These are phyloP conservation scores for Gavialis gangeticus DNA, from an alignment of 2,113 vertebrate genomes.

Conservation along the genomic window DNA sequence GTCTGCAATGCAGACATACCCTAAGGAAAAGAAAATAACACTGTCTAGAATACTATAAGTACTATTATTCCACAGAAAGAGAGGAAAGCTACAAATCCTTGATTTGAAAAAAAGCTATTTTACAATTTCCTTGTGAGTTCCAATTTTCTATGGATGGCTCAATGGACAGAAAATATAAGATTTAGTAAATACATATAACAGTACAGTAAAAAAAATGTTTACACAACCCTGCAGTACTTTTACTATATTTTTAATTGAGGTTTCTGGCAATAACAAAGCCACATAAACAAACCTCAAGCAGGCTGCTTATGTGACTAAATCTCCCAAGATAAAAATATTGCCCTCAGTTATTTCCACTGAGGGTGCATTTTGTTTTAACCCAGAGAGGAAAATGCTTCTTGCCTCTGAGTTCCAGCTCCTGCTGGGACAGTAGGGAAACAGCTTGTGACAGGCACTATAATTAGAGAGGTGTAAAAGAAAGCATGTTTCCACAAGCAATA, in stretches of 20 bases:
- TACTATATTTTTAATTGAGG: slow-evolving; percentile 49
- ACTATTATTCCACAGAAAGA: background rate
- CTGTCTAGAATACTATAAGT: background rate
- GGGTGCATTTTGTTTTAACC: slow-evolving; percentile 46
- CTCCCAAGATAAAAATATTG: slow-evolving; percentile 43
- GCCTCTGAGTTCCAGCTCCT: slow-evolving; percentile 27
- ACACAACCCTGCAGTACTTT: background rate
- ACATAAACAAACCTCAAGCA: slow-evolving; percentile 30
- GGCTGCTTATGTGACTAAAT: slow-evolving; percentile 34
- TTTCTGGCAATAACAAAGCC: slow-evolving; percentile 53
- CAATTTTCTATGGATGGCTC: background rate
- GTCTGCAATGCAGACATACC: background rate
- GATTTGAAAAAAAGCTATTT: background rate
- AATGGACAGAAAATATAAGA: slow-evolving; percentile 5
- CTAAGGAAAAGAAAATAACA: background rate
- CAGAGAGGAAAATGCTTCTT: background rate
- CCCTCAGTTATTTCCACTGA: slow-evolving; percentile 46
- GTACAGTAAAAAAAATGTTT: background rate
- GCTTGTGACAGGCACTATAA: background rate
- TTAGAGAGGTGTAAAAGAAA: background rate
- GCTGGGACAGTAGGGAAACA: slow-evolving; percentile 5
- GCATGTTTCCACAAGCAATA: background rate
- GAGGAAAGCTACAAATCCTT: background rate
- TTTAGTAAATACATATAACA: background rate
- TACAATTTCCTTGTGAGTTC: background rate